Evolutionary conservation across 1,140 invertebrate species (phyloP), one percentile per base, ranked within the genome.

Genomic region (Zaprionus kolodkinae): DNA sequence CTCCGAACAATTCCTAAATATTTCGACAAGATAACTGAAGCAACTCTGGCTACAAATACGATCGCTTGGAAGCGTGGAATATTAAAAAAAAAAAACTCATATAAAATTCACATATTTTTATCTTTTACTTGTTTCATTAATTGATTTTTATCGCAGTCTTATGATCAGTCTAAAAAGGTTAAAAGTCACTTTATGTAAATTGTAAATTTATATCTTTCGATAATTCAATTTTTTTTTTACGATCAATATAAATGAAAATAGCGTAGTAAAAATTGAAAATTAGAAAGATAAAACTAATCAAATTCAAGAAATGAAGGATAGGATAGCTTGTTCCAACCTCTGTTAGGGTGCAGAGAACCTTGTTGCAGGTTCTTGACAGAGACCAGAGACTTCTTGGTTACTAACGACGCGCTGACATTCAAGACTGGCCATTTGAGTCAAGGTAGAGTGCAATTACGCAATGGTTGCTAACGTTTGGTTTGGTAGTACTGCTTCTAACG

Each of bases 401-500:
- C 69, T 78, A 79, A 15, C n/a, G 40, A 45, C 57, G 72, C 36
- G 72, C 36, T 87, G 83, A 82, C 83, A 87, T 78, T 86, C 78
- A 81, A 65, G 64, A 56, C 35, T 54, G 50, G 45, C 38, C 56
- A 67, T 68, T 86, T 65, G 69, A 75, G 72, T 75, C 72, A 75
- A 75, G 72, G 72, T 33, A 54, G 50, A 50, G 17, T 21, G 56
- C 56, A 45, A 35, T 70, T 62, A 30, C 59, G 57, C 57, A 69
- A 69, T 74, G 40, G 30, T 68, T 79, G 55, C 61, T 76, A 70
- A 66, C 60, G 30, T 3, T 2, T 7, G 1, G 30, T 1, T 33
- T 33, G 30, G 5, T 33, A 7, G 57, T 63, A 72, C 30, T 50
- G 9, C 17, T 43, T 52, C 84, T 88, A 88, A 88, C 84, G 85